Evolutionary conservation across 2,888 invertebrate genomes (phyloP), one percentile per base, ranked within the genome.

Genomic region (Cephus rjabovi): DNA sequence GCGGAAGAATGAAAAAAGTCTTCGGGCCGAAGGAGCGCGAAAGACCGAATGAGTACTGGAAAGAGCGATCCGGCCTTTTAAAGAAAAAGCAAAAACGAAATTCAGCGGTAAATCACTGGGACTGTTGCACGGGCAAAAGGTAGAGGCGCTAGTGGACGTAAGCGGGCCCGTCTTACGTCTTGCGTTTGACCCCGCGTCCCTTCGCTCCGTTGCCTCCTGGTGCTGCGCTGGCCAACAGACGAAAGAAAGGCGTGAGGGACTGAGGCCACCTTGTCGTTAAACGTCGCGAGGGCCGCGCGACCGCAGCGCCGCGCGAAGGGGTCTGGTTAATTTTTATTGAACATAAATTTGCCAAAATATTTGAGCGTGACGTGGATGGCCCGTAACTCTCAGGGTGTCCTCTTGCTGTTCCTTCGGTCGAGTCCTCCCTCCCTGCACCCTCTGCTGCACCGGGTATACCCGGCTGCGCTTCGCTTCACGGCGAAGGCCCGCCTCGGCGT

Each of bases 321-420:
- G 86, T 88, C 90, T 90, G 91, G 89, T 91, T 91, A 91, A 91
- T 91, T 91, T 91, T 91, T 91, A 91, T 91, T 90, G 88, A 83
- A 85, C 91, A 91, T 91, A 91, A 91, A 91, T 91, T 91, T 90
- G 90, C 90, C 90, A 90, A 91, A 91, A 91, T 91, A 91, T 91
- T 91, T 90, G 88, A 83, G 85, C 85, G 82, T 87, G 91, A 91
- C 91, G 87, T 89, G 88, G 89, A 91, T 90, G 90, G 91, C 86
- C 86, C 84, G 88, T 90, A 89, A 90, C 89, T 89, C 87, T 87
- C 85, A 82, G 80, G 80, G 85, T 84, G 85, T 86, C 84, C 82
- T 79, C 76, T 81, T 78, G 76, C 81, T 79, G 76, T 56, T 75
- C 77, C 75, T 70, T 73, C 77, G 77, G 75, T 40, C 75, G 76